Base-by-base conservation (phyloP, 2,797 vertebrate species). In the Xenopus petersii region DNA sequence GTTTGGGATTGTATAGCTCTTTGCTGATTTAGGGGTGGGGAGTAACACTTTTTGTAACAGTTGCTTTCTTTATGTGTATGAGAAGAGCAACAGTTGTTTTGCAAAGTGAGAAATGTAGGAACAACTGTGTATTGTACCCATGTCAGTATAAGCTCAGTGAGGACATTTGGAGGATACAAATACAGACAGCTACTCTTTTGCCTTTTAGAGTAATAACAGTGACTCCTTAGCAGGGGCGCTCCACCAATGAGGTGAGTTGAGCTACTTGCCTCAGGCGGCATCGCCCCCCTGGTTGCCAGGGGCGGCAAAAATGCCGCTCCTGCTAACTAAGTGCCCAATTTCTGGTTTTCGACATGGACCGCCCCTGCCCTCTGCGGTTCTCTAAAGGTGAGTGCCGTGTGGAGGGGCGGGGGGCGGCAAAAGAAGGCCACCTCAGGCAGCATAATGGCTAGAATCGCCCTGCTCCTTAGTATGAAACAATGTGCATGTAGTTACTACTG, bases 51-150 rank as follows among this genome's bases (percentile, higher is more conserved):
- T 82, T 83, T 80, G 81, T 83, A 90, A 90, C 90, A 93, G 91
- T 92, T 93, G 91, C 82, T 81, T 85, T 84, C 76, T 87, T 88
- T 88, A 73, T 87, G 79, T 86, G 80, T 86, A 81, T 79, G 85
- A 84, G 85, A 86, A 87, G 77, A 24, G 87, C 86, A 93, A 90
- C 95, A 95, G 93, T 95, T 96, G 95, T 91, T 92, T 81, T 83
- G 81, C 83, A 86, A 91, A 87, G 89, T 91, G 84, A 93, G 91
- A 94, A 86, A 88, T 86, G 68, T 88, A 78, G 80, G 83, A 82
- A 93, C 96, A 98, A 94, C 95, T 96, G 95, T 84, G 84, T 79
- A 87, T 85, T 81, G 83, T 71, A 67, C 49, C 74, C 51, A 82
- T 74, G 75, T 80, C 73, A 2, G 64, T 48, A 67, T 80, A 65